Percentiles rank a stretch among this genome's conserved stretches.
These are phyloP conservation scores for Cosmia pyralina DNA, from an alignment of 2,888 invertebrate species.

Conservation along the genomic window DNA sequence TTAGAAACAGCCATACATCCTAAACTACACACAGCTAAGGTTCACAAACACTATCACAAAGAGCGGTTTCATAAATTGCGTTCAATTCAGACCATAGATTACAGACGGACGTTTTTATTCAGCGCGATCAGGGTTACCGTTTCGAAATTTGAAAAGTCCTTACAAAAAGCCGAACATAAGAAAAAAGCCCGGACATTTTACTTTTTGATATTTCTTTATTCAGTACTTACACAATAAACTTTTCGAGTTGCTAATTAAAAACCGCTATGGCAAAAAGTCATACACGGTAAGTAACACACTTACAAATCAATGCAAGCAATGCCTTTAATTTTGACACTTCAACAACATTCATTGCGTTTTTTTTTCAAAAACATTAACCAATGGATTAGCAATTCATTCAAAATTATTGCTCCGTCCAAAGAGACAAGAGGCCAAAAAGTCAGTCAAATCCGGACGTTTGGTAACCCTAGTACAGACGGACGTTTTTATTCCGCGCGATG, in stretches of 20 bases:
- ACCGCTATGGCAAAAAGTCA: not conserved
- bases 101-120: constrained; percentile 71
- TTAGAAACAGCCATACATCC: not conserved
- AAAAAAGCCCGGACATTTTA: not conserved
- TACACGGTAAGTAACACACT: not conserved
- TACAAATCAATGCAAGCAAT: not conserved
- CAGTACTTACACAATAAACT: not conserved
- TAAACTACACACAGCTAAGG: constrained; percentile 19
- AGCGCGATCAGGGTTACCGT: constrained; percentile 62
- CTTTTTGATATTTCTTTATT: not conserved
- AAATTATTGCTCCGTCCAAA: not conserved
- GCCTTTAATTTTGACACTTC: not conserved
- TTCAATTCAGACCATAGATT: constrained; percentile 48
- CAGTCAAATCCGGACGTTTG: not conserved
- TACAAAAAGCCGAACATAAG: not conserved
- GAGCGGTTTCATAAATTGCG: constrained; percentile 75
- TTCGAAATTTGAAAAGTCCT: not conserved
- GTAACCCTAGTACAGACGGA: constrained; percentile 1
- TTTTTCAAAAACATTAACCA: not conserved
- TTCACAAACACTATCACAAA: constrained; percentile 67
- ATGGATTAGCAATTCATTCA: not conserved
- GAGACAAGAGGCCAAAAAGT: not conserved
- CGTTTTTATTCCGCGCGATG: constrained; percentile 71
- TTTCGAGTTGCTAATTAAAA: not conserved
- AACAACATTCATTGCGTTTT: not conserved